phyloP scores from a whole-genome alignment of 2,113 vertebrate genomes.

The Larimichthys crocea region DNA sequence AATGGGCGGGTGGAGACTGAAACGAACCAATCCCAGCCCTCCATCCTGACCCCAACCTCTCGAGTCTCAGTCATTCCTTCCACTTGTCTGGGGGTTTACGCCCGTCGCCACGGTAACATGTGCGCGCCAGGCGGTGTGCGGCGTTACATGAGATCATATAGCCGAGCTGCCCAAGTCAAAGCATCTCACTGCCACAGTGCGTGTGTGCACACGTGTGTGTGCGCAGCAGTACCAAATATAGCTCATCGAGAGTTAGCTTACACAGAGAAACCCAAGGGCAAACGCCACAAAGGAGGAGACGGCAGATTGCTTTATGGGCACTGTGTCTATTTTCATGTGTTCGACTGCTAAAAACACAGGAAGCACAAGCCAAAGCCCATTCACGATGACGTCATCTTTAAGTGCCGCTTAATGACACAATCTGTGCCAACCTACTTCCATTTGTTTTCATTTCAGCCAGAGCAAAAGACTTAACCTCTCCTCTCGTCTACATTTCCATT shows the following conservation, averaged over 20 bases:
- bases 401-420: not conserved
- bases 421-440: not conserved
- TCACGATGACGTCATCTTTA: slow-evolving; percentile 25
- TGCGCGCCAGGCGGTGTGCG: not conserved
- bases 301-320: not conserved
- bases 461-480: slow-evolving; percentile 9
- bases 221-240: slow-evolving; percentile 61
- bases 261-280: slow-evolving; percentile 54
- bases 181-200: not conserved
- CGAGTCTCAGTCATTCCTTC: slow-evolving; percentile 29
- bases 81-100: slow-evolving; percentile 54
- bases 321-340: slow-evolving; percentile 1
- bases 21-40: slow-evolving; percentile 46
- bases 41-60: slow-evolving; percentile 8
- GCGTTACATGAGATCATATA: slow-evolving; percentile 41
- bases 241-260: slow-evolving; percentile 42
- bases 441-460: not conserved
- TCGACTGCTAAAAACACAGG: not conserved
- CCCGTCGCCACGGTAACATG: slow-evolving; percentile 38
- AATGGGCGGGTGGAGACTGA: slow-evolving; percentile 24
- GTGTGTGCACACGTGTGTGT: not conserved
- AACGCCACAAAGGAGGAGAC: slow-evolving; percentile 34
- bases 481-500: no score
- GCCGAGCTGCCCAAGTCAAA: slow-evolving; percentile 4
- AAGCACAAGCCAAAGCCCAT: slow-evolving; percentile 12